Evolutionary conservation across 2,797 vertebrate species (phyloP), one percentile per base, ranked within the genome.

Genomic region (Ibycter americanus): DNA sequence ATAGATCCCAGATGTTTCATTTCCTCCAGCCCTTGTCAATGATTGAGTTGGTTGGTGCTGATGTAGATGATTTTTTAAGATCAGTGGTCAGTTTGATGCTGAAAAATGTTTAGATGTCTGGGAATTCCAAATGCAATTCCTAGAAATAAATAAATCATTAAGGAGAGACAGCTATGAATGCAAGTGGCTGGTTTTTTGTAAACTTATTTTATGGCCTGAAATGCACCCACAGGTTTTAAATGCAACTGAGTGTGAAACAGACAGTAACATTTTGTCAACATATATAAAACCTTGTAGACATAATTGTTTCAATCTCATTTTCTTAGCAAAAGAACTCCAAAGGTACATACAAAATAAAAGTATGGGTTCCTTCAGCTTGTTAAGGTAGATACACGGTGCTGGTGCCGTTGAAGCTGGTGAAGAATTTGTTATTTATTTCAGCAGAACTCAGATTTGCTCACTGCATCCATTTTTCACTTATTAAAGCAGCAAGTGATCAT

Each of bases 1-100:
- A 96, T 89, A 96, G 74, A 93, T 96, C 82, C 91, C 95, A 96
- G 84, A 96, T 92, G 85, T 88, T 96, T 95, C 73, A 93, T 91
- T 97, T 96, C 93, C 94, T 92, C 83, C 70, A 91, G 66, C 38
- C 52, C 63, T 88, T 87, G 84, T 73, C 89, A 83, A 55, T 92
- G 94, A 97, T 52, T 93, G 87, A 96, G 83, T 20, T 90, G 71
- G 83, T 20, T 90, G 71, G 74, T 91, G 87, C 66, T 91, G 87
- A 86, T 62, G 47, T 55, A 94, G 82, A 90, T 72, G 38, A 68
- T 59, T 95, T 96, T 85, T 91, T 66, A 93, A 88, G 76, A 96
- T 91, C 51, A 73, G 68, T 92, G 93, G 91, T 94, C 89, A 97
- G 89, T 67, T 73, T 88, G 70, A 86, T 82, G 58, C 79, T 94